phyloP scores from a whole-genome alignment of 2,113 vertebrate species.

The Myocastor coypus region DNA sequence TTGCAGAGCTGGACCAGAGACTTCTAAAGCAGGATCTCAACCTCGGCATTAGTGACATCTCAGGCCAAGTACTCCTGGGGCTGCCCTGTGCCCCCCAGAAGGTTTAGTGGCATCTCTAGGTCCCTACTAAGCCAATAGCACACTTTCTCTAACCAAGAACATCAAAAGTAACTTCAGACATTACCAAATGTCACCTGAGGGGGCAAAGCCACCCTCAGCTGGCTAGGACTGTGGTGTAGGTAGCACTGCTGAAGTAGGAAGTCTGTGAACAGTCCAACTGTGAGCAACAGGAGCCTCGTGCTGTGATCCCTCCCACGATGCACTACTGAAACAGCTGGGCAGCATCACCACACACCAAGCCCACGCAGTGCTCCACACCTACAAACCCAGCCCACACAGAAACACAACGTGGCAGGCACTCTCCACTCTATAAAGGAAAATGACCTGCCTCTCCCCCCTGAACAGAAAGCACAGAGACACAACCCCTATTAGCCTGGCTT shows the following conservation, averaged over 20 bases:
- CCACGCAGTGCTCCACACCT: background rate
- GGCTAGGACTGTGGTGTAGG: background rate
- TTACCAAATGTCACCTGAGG: background rate
- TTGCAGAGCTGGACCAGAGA: background rate
- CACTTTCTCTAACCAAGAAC: background rate
- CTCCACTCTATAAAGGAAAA: background rate
- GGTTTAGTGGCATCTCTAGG: background rate
- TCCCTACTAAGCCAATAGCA: background rate
- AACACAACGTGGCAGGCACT: background rate
- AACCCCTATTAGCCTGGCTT: background rate
- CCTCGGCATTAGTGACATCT: background rate
- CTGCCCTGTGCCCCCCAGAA: background rate
- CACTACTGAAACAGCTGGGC: accelerated
- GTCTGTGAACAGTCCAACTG: background rate
- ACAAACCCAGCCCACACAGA: background rate
- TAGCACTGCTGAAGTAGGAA: background rate
- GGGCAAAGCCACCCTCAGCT: background rate
- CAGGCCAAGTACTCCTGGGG: background rate
- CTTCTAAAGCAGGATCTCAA: background rate
- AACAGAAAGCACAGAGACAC: background rate
- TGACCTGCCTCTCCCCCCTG: background rate
- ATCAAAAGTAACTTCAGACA: background rate
- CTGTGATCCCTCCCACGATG: accelerated
- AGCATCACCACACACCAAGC: background rate
- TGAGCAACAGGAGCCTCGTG: background rate